A percentile compares a stretch with the other conserved stretches of the same genome.
Evolutionary conservation across 2,797 vertebrate species (phyloP).

Genomic region (Betta splendens): DNA sequence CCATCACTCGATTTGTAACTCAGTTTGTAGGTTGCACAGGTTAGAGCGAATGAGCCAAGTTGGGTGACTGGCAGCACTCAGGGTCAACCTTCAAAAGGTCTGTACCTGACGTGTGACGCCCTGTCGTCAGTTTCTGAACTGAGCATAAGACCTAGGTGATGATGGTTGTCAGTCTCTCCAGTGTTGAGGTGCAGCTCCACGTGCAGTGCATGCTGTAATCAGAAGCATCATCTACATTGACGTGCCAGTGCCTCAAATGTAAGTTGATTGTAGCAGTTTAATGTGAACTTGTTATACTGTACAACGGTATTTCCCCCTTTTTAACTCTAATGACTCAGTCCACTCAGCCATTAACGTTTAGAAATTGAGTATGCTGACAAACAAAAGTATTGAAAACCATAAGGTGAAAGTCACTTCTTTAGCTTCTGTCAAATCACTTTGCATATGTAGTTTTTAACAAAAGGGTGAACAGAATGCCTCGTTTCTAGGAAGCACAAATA

Average conservation of each 20-base stretch:
- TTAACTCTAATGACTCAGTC: conserved; percentile 7
- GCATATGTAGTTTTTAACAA: conserved; percentile 8
- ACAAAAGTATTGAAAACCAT: conserved; percentile 1
- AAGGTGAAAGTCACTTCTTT: conserved; percentile 22
- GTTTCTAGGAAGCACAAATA: conserved; percentile 55
- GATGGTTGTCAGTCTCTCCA: conserved; percentile 16
- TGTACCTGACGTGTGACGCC: conserved; percentile 61
- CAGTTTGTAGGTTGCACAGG: conserved; percentile 35
- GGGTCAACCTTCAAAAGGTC: conserved; percentile 64
- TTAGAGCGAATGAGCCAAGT: conserved; percentile 42
- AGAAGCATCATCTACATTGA: conserved; percentile 35
- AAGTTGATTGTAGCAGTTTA: conserved; percentile 62
- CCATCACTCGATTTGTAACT: conserved; percentile 39
- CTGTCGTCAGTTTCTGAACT: conserved; percentile 52
- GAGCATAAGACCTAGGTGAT: conserved; percentile 19
- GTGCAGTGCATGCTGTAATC: conserved; percentile 35
- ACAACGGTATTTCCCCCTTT: conserved; percentile 20
- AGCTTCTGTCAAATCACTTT: background rate
- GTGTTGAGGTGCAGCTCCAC: conserved; percentile 48
- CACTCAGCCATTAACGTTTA: conserved; percentile 9
- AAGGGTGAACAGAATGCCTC: conserved; percentile 9
- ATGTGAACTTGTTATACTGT: conserved; percentile 41
- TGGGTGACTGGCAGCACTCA: conserved; percentile 51
- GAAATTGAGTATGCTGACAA: background rate
- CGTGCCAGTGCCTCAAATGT: conserved; percentile 66